A percentile compares a stretch with the other conserved stretches of the same genome.
phyloP scores from a whole-genome alignment of 2,113 vertebrate species.

The Pseudopodoces humilis region DNA sequence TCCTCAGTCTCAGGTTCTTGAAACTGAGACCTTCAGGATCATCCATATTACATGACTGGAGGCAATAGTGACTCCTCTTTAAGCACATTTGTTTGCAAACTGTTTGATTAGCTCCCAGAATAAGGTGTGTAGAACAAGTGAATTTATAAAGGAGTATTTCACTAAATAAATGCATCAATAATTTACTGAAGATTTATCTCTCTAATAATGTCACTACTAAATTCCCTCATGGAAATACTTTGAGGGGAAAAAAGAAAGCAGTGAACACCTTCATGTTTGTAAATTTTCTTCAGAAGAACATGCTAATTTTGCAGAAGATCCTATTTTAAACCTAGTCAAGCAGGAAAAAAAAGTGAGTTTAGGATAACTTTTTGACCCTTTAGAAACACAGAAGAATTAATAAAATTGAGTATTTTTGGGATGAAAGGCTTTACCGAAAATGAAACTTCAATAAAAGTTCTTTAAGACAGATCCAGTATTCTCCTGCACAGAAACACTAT shows the following conservation, averaged over 20 bases:
- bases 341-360: not conserved
- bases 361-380: not conserved
- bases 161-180: not conserved
- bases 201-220: not conserved
- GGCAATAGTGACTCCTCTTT: not conserved
- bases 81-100: not conserved
- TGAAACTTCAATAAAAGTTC: not conserved
- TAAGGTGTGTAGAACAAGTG: not conserved
- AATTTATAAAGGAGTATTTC: not conserved
- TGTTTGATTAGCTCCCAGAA: not conserved
- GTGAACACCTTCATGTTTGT: not conserved
- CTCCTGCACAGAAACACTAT: conserved; percentile 27
- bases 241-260: not conserved
- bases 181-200: not conserved
- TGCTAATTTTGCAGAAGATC: not conserved
- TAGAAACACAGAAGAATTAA: not conserved
- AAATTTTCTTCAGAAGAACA: not conserved
- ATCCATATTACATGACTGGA: not conserved
- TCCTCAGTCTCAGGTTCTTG: not conserved
- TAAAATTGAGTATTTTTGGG: not conserved
- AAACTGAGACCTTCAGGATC: not conserved
- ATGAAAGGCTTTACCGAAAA: not conserved
- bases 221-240: not conserved
- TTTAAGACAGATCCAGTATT: not conserved
- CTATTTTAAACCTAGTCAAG: not conserved